Conservation (phyloP, 1,140 invertebrate species). For the Drosophila insularis region DNA sequence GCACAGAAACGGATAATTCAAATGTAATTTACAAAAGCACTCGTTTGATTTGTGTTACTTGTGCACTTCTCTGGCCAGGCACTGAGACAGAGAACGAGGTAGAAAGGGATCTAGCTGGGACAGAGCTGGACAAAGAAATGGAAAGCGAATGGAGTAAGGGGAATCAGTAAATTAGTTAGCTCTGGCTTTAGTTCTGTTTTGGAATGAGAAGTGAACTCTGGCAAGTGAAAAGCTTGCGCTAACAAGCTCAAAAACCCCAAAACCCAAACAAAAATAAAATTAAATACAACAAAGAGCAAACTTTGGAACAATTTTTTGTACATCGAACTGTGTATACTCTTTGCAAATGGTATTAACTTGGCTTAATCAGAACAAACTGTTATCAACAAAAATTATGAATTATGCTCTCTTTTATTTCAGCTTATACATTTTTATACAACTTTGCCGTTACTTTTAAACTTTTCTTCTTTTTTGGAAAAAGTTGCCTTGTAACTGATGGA, state of each 20-base stretch:
- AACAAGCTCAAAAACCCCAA: conserved; percentile 41
- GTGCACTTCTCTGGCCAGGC: conserved; percentile 20
- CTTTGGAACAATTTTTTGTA: background rate
- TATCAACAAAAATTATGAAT: too few species aligned
- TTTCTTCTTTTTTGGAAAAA: background rate
- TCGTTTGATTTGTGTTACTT: conserved; percentile 79
- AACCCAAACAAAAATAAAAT: conserved; percentile 47
- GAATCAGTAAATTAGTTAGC: conserved; percentile 64
- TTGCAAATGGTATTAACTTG: background rate
- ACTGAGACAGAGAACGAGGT: conserved; percentile 7
- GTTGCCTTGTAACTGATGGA: background rate
- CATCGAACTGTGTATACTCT: conserved; percentile 32
- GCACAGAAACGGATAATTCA: conserved; percentile 66
- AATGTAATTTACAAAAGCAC: conserved; percentile 79
- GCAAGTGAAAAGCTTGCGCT: conserved; percentile 29
- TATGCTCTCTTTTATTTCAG: too few species aligned
- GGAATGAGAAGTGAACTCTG: conserved; percentile 24
- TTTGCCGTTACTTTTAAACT: too few species aligned
- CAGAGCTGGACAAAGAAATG: background rate
- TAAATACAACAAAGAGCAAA: conserved; percentile 46
- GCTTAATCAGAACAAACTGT: background rate
- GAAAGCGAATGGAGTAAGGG: background rate
- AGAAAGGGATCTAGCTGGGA: background rate
- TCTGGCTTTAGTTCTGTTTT: conserved; percentile 28
- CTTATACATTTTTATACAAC: too few species aligned